These are phyloP conservation scores for Myrmophylax atrothorax DNA, from an alignment of 2,113 vertebrate species.

Conservation along the genomic window DNA sequence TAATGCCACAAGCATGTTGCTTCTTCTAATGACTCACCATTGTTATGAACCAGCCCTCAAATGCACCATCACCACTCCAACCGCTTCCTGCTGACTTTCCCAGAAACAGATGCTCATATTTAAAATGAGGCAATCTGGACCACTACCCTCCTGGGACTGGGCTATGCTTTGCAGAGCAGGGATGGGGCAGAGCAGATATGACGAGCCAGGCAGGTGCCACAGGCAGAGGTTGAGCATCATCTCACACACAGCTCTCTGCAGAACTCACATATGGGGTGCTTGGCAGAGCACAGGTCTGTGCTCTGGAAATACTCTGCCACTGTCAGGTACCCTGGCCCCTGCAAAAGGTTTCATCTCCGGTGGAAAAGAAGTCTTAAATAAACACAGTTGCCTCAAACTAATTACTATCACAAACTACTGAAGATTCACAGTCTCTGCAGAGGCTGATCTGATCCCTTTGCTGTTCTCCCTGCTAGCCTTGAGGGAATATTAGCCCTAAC, in stretches of 20 bases:
- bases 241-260: not conserved
- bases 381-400: not conserved
- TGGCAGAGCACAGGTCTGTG: rapidly evolving
- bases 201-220: not conserved
- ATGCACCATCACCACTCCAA: not conserved
- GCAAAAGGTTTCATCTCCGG: not conserved
- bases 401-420: rapidly evolving
- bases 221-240: not conserved
- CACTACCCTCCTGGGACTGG: not conserved
- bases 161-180: not conserved
- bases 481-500: not conserved
- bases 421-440: not conserved
- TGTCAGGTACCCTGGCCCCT: not conserved
- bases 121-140: not conserved
- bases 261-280: rapidly evolving
- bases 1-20: not conserved
- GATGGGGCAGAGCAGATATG: not conserved
- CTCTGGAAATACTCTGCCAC: not conserved
- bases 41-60: not conserved
- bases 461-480: not conserved
- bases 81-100: not conserved
- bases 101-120: not conserved
- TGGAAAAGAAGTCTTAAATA: not conserved
- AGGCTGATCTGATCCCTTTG: not conserved
- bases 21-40: not conserved